Conservation (phyloP, 2,113 vertebrate species). For the Sula dactylatra region DNA sequence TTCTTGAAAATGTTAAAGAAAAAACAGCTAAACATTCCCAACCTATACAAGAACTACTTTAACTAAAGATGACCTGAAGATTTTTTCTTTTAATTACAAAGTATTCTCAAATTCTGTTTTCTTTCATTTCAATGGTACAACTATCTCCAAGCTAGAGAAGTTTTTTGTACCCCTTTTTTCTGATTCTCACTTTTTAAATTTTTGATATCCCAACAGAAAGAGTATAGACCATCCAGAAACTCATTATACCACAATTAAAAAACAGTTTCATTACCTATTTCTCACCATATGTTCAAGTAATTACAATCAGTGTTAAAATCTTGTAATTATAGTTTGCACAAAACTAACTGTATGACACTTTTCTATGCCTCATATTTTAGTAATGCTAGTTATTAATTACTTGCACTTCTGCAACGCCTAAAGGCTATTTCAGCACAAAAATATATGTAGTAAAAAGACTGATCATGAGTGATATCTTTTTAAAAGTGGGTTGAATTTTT, state of each 20-base stretch:
- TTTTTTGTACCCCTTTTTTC: neutral
- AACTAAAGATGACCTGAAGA: neutral
- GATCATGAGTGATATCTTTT: neutral
- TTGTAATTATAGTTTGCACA: constrained; percentile 14
- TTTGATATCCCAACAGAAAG: neutral
- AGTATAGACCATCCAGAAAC: neutral
- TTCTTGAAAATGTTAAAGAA: neutral
- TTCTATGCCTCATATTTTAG: constrained; percentile 2
- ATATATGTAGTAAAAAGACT: neutral
- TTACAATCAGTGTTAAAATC: constrained; percentile 30
- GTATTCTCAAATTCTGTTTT: neutral
- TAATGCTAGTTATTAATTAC: constrained; percentile 25
- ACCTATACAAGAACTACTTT: neutral
- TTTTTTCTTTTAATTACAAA: neutral
- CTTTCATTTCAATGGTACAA: neutral
- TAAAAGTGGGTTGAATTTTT: neutral
- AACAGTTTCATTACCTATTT: constrained; percentile 34
- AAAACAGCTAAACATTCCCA: neutral
- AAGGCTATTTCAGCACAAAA: neutral
- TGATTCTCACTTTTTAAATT: neutral
- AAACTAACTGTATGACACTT: constrained; percentile 7
- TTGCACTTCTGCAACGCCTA: neutral
- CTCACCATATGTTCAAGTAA: neutral
- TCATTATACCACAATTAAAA: neutral
- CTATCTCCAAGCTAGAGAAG: neutral